Evolutionary conservation across 2,797 vertebrate genomes (phyloP).

Genomic region (Poecilia gillii): DNA sequence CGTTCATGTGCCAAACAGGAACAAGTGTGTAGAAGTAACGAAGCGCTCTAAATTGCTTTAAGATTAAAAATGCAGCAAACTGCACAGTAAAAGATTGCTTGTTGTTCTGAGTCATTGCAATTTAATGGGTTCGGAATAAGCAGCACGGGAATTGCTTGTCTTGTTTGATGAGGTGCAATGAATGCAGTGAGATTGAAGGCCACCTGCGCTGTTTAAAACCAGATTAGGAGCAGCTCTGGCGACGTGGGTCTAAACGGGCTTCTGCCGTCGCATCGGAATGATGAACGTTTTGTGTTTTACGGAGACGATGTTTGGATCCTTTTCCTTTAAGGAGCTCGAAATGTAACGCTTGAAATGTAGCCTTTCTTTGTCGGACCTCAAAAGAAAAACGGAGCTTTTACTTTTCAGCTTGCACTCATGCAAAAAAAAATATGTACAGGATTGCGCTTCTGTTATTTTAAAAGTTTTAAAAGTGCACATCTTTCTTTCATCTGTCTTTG

Average conservation of each 20-base stretch:
- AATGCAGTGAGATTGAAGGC: conserved; percentile 1
- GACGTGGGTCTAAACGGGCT: not conserved
- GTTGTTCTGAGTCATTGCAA: not conserved
- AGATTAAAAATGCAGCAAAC: not conserved
- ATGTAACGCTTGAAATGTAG: too few species aligned
- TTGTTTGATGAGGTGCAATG: conserved; percentile 1
- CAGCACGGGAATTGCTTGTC: not conserved
- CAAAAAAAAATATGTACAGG: not conserved
- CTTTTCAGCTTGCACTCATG: not conserved
- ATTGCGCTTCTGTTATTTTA: not conserved
- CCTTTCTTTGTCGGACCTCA: not conserved
- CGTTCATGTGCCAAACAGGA: conserved; percentile 2
- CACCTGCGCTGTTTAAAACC: not conserved
- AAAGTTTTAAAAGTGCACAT: not conserved
- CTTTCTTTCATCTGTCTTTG: too few species aligned
- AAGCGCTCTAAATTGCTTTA: not conserved
- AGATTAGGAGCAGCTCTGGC: not conserved
- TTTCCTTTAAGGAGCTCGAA: not conserved
- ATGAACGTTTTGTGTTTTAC: not conserved
- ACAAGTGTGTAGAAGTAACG: not conserved
- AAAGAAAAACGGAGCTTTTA: not conserved
- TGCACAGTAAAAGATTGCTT: not conserved
- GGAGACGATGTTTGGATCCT: not conserved
- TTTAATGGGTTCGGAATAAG: not conserved
- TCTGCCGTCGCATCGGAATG: not conserved